These are phyloP conservation scores for Tylochromis polylepis DNA, from an alignment of 2,113 vertebrate species.

Conservation along the genomic window DNA sequence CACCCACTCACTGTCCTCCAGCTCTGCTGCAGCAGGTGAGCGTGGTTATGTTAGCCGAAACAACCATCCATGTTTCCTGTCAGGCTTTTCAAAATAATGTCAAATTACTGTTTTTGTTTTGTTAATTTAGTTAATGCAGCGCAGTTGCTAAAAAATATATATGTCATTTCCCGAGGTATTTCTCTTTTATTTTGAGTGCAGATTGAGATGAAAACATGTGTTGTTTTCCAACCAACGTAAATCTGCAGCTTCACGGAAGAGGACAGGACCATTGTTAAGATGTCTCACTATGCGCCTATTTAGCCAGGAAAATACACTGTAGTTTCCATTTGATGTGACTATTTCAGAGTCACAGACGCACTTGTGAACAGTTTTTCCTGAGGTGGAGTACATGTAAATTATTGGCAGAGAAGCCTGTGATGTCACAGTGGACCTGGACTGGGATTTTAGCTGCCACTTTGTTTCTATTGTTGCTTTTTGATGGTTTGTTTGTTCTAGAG, in stretches of 20 bases:
- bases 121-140: background rate
- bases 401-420: background rate
- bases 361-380: background rate
- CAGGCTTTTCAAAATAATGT: slow-evolving; percentile 23
- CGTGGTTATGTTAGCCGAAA: background rate
- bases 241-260: background rate
- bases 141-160: no score
- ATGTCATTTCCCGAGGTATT: background rate
- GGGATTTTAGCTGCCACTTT: background rate
- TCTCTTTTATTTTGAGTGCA: background rate
- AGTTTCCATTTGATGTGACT: background rate
- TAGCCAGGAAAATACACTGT: background rate
- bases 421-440: background rate
- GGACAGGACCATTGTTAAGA: background rate
- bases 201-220: background rate
- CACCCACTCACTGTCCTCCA: background rate
- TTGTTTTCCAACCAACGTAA: background rate
- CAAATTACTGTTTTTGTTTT: background rate
- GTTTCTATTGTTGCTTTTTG: background rate
- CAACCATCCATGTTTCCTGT: background rate
- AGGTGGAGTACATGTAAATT: background rate
- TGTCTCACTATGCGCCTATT: background rate
- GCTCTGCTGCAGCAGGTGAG: slow-evolving; percentile 46
- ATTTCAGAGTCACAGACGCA: background rate
- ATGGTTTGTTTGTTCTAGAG: background rate